These are phyloP conservation scores for Drosophila ananassae DNA, from an alignment of 1,140 invertebrate species.

Conservation along the genomic window DNA sequence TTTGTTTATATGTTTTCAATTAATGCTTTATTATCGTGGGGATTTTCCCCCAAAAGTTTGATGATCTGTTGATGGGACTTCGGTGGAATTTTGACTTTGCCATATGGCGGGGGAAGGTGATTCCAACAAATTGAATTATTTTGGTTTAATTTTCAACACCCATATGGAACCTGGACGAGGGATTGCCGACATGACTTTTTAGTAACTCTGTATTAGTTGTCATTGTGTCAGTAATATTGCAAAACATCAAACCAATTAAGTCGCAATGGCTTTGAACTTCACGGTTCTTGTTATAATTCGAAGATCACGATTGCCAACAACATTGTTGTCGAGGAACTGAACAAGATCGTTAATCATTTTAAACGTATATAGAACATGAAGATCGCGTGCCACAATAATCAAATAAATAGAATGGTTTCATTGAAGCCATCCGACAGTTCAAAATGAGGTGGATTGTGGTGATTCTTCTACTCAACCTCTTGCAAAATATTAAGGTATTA, in stretches of 20 bases:
- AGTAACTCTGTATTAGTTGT: not conserved
- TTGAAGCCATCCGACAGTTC: conserved; percentile 1
- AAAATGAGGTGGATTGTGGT: conserved; percentile 54
- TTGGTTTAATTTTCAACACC: conserved; percentile 45
- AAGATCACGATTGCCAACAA: conserved; percentile 31
- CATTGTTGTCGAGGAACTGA: conserved; percentile 43
- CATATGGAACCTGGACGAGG: not conserved
- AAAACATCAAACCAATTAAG: not conserved
- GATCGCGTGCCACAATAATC: conserved; percentile 41
- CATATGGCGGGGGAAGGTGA: conserved; percentile 32
- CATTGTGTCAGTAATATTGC: not conserved
- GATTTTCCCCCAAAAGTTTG: conserved; percentile 26
- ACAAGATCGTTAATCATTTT: conserved; percentile 21
- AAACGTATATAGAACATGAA: conserved; percentile 34
- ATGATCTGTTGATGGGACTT: conserved; percentile 59
- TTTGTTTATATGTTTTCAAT: conserved; percentile 65
- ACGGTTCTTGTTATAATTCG: not conserved
- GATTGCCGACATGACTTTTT: not conserved
- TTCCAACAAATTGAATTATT: conserved; percentile 50
- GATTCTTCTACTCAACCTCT: conserved; percentile 26
- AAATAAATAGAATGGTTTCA: conserved; percentile 51
- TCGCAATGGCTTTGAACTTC: not conserved
- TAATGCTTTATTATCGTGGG: conserved; percentile 60
- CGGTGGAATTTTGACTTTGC: conserved; percentile 37
- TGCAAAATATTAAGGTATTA: conserved; percentile 44